Percentiles rank a stretch among this genome's conserved stretches.
Conservation (phyloP, 2,888 invertebrate genomes). For the Spisula subtruncata region DNA sequence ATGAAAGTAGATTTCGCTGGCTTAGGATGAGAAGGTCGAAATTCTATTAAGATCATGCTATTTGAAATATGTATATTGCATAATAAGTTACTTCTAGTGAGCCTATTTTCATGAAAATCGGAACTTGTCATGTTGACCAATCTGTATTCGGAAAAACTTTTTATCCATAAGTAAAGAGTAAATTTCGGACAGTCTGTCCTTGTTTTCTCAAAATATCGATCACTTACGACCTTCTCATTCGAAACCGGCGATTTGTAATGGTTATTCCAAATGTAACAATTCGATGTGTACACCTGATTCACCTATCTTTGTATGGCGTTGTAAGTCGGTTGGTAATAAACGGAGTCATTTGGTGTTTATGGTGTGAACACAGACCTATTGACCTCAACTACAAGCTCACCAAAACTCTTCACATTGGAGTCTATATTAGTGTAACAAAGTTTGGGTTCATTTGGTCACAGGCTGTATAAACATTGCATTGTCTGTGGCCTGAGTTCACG, state of each 20-base stretch:
- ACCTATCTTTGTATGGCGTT: not conserved
- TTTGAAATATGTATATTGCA: too few relatives aligned
- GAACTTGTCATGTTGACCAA: too few relatives aligned
- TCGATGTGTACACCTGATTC: constrained; percentile 10
- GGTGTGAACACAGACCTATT: constrained; percentile 48
- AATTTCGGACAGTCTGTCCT: too few relatives aligned
- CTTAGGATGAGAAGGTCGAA: too few relatives aligned
- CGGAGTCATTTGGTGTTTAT: constrained; percentile 47
- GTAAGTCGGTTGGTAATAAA: constrained; percentile 29
- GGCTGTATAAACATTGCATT: constrained; percentile 43
- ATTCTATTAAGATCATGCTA: too few relatives aligned
- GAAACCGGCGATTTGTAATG: not conserved
- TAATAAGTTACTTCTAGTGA: too few relatives aligned
- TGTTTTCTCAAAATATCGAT: too few relatives aligned
- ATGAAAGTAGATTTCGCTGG: too few relatives aligned
- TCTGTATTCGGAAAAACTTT: too few relatives aligned
- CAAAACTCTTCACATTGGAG: constrained; percentile 24
- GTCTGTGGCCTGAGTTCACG: constrained; percentile 37
- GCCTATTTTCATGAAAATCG: too few relatives aligned
- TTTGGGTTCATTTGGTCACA: constrained; percentile 49
- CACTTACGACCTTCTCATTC: too few relatives aligned
- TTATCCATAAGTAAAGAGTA: too few relatives aligned
- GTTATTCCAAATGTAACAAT: not conserved
- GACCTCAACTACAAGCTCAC: constrained; percentile 35
- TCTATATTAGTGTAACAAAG: constrained; percentile 34